phyloP scores from a whole-genome alignment of 92 coral and sea anemone genomes.

The Parazoanthus atlanticus region DNA sequence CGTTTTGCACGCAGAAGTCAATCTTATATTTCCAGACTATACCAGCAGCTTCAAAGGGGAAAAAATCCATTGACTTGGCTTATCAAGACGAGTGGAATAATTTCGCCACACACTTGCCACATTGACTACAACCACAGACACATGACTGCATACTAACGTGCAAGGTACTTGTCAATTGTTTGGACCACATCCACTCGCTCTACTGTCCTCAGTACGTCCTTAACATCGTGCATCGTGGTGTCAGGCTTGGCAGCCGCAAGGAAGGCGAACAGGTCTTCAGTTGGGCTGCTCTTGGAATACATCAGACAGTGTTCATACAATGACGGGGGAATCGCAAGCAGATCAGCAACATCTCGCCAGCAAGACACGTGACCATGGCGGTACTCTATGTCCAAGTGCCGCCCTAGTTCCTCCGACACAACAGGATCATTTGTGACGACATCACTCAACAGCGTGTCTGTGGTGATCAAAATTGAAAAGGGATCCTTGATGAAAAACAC shows the following conservation, averaged over 20 bases:
- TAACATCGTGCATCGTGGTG: conserved; percentile 73
- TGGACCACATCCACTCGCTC: conserved; percentile 71
- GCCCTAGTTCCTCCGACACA: conserved; percentile 64
- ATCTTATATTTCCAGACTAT: too few species aligned
- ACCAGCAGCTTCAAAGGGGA: too few species aligned
- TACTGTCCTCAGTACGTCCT: conserved; percentile 70
- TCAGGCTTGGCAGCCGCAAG: conserved; percentile 84
- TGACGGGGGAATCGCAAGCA: conserved; percentile 76
- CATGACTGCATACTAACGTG: conserved; percentile 55
- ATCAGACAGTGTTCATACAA: conserved; percentile 66
- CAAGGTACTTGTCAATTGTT: conserved; percentile 63
- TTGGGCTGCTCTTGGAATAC: conserved; percentile 77
- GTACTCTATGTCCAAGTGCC: conserved; percentile 82
- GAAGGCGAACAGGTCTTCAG: conserved; percentile 78
- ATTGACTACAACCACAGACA: background rate
- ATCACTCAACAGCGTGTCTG: conserved; percentile 76
- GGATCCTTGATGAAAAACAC: background rate
- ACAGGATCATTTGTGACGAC: conserved; percentile 72
- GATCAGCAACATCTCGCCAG: conserved; percentile 86
- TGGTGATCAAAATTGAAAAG: background rate
- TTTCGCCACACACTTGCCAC: background rate
- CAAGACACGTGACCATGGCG: conserved; percentile 77
- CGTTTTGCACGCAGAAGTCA: too few species aligned
- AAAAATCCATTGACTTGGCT: too few species aligned
- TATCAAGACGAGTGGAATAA: too few species aligned